Base-by-base conservation (phyloP, 2,888 invertebrate genomes). In the Phasia obesa region DNA sequence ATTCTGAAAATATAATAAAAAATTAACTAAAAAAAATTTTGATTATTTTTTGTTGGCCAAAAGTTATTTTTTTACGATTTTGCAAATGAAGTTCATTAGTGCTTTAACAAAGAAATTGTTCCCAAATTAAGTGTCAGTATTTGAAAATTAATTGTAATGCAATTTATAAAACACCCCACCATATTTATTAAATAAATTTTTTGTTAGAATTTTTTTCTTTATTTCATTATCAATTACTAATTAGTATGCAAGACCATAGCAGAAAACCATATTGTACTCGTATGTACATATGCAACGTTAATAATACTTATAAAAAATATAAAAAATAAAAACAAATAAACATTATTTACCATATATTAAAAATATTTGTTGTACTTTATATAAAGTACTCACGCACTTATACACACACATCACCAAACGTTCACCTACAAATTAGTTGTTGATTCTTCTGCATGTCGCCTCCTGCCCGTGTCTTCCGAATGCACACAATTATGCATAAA, bases 171-270 rank as follows among this genome's bases (percentile, higher is more conserved):
- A 4, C 13, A 42, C 31, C 23, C 49, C 19, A 35, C 55, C 65
- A 53, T 74, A 27, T 74, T 42, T 44, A 31, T 21, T 27, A 27
- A 57, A 11, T 49, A 13, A 13, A n/a, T 67, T 76, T n/a, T 67
- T 49, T 35, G 15, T 23, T 35, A 35, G 25, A n/a, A 42, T 1
- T 9, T 35, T 59, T 47, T 64, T 47, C 51, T 80, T 75, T 62
- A 47, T 75, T 73, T 81, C 35, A 55, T 71, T 71, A 42, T 57
- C 57, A 71, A 76, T 60, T 73, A 67, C 27, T 74, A 78, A 82
- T 82, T 82, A 77, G 74, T 78, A 82, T 82, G 73, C 82, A 74
- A 82, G 69, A 70, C 82, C 77, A 82, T 35, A 47, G 23, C 27
- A 59, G 15, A 62, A 35, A 64, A 76, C 65, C 64, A 75, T 70